Percentiles rank a stretch among this genome's conserved stretches.
phyloP scores from a whole-genome alignment of 2,888 invertebrate species.

The Acronicta leporina region DNA sequence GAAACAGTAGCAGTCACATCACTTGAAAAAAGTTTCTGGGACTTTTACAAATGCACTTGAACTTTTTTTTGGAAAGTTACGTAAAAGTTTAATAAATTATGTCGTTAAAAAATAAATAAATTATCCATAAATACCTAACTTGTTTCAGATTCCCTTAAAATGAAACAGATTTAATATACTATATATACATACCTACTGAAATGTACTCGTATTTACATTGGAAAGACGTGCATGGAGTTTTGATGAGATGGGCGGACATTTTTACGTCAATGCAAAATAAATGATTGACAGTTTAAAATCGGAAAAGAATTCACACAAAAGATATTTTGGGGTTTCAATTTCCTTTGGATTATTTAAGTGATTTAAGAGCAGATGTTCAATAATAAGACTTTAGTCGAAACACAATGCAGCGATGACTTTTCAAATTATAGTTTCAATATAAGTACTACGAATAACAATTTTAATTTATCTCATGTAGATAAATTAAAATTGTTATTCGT shows the following conservation, averaged over 20 bases:
- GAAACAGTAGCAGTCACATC: slow-evolving; percentile 66
- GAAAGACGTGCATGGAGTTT: slow-evolving; percentile 47
- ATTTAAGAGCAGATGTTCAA: slow-evolving; percentile 71
- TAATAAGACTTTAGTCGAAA: slow-evolving; percentile 49
- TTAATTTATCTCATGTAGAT: too few species aligned
- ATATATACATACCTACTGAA: too few species aligned
- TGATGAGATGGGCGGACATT: slow-evolving; percentile 78
- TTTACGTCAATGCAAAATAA: slow-evolving; percentile 68
- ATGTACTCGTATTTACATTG: slow-evolving; percentile 24
- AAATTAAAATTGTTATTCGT: neutral
- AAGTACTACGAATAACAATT: too few species aligned
- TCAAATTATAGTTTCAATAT: slow-evolving; percentile 49
- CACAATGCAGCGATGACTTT: slow-evolving; percentile 63
- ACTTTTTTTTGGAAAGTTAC: slow-evolving; percentile 11
- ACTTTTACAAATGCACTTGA: slow-evolving; percentile 15
- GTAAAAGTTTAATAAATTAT: neutral
- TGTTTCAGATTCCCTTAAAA: slow-evolving; percentile 9
- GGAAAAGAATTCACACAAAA: slow-evolving; percentile 66
- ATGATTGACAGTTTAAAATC: slow-evolving; percentile 78
- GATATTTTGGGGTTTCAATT: slow-evolving; percentile 66
- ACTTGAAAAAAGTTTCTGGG: slow-evolving; percentile 25
- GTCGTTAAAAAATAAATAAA: neutral
- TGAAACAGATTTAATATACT: slow-evolving; percentile 14
- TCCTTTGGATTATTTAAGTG: slow-evolving; percentile 64
- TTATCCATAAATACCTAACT: neutral